Conservation (phyloP, 2,797 vertebrate genomes). For the Sphenodon punctatus region DNA sequence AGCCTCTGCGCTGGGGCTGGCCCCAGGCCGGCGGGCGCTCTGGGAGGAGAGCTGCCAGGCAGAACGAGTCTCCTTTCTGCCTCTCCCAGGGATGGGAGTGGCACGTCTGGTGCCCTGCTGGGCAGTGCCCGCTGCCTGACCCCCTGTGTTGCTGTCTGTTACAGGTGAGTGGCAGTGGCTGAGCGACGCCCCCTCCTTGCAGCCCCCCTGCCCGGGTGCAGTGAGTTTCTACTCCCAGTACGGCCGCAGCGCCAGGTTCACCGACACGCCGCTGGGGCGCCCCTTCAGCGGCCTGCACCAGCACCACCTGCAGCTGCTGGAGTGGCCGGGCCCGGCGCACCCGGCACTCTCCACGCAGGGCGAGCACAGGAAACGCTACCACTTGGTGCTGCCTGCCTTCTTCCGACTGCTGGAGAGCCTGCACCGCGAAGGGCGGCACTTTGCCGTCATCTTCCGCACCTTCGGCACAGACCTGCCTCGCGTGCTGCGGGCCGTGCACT, state of each 20-base stretch:
- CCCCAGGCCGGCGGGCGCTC: no score
- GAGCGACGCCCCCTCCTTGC: conserved; percentile 80
- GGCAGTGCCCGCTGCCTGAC: neutral
- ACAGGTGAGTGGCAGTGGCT: conserved; percentile 89
- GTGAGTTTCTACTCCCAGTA: conserved; percentile 82
- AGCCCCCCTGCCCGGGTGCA: conserved; percentile 77
- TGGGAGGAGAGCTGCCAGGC: no score
- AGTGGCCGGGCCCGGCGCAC: conserved; percentile 80
- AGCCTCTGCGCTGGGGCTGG: no score
- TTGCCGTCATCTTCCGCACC: conserved; percentile 84
- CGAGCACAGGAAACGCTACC: conserved; percentile 78
- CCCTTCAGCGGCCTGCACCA: conserved; percentile 76
- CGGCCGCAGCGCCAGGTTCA: conserved; percentile 79
- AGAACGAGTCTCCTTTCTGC: no score
- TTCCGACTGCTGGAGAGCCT: conserved; percentile 84
- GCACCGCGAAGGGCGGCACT: conserved; percentile 71
- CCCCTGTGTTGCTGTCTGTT: neutral
- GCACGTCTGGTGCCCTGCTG: no score
- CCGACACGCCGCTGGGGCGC: conserved; percentile 68
- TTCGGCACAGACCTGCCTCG: conserved; percentile 86
- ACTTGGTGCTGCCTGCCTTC: conserved; percentile 90
- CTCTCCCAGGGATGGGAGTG: no score
- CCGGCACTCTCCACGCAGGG: conserved; percentile 75
- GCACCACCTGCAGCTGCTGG: conserved; percentile 80
- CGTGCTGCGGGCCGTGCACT: conserved; percentile 71